Evolutionary conservation across 2,888 invertebrate species (phyloP), one percentile per base, ranked within the genome.

Genomic region (Deroplatys truncata): DNA sequence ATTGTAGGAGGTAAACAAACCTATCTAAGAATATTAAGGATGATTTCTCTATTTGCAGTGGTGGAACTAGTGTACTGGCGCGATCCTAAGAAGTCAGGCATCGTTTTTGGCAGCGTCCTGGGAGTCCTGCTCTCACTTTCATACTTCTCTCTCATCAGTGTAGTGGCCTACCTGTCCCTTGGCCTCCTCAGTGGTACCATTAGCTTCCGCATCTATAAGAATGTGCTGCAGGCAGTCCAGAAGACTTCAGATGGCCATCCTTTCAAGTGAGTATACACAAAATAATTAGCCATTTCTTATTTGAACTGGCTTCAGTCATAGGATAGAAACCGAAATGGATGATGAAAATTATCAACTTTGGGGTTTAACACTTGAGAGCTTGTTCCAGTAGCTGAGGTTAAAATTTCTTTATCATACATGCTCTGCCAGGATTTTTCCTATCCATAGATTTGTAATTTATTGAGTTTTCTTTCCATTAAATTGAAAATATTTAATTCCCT

Each of bases 11-110:
- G 16, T 20, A 72, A 72, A 10, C 13, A 13, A 72, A 72, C 56
- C 5, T 72, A 9, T 3, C 20, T 7, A 5, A 16, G 56, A 20
- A 56, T 56, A 16, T 56, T 56, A 56, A 35, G n/a, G 88, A 89
- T 91, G 43, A 43, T 91, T 91, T 91, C 92, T 93, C 92, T 92
- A 91, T 92, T 96, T 96, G 15, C 95, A 98, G 98, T 98, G 96
- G 97, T 98, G 94, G 98, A 98, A 93, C 95, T 99, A 94, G 97
- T 99, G 94, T 99, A 99, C 95, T 99, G 99, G 99, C 97, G 99
- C 92, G 97, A 98, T 95, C 97, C 98, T 92, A 98, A 97, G 95
- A 98, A 97, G 94, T 98, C 98, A 91, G 99, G 98, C 92, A 96
- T 97, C 92, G 98, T 98, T 91, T 98, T 99, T 94, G 98, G 98